Evolutionary conservation across 2,113 vertebrate genomes (phyloP).

Genomic region (Bambusicola thoracicus): DNA sequence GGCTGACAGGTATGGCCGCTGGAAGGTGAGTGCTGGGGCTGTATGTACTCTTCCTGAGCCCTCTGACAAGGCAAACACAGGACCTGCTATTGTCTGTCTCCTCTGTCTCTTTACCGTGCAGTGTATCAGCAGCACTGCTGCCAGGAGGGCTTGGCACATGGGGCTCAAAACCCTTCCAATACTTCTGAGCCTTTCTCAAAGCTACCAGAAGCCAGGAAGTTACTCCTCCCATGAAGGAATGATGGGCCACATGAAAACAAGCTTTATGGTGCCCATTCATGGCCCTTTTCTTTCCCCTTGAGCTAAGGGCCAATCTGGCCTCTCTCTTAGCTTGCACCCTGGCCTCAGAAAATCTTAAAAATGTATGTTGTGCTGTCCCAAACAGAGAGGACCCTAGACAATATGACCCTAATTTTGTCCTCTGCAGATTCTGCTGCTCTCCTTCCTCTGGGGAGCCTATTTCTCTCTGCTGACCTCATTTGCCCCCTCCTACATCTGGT

Average conservation of each 20-base stretch:
- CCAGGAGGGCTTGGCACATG: background rate
- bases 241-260: background rate
- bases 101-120: background rate
- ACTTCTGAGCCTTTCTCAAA: no score
- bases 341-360: background rate
- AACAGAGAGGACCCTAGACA: background rate
- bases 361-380: background rate
- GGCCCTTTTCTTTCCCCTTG: background rate
- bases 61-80: background rate
- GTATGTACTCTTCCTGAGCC: accelerated
- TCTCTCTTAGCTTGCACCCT: background rate
- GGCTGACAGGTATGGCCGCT: constrained; percentile 90
- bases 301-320: background rate
- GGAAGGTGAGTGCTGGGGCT: constrained; percentile 74
- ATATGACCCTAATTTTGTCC: background rate
- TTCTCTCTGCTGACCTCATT: constrained; percentile 95
- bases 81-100: no score
- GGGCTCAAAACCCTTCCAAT: background rate
- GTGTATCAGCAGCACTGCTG: background rate
- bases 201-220: background rate
- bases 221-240: background rate
- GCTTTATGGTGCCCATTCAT: no score
- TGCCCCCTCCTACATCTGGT: constrained; percentile 91
- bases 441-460: constrained; percentile 91
- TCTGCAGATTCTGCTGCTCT: constrained; percentile 86